These are phyloP conservation scores for Osmerus eperlanus DNA, from an alignment of 2,113 vertebrate species.

Conservation along the genomic window DNA sequence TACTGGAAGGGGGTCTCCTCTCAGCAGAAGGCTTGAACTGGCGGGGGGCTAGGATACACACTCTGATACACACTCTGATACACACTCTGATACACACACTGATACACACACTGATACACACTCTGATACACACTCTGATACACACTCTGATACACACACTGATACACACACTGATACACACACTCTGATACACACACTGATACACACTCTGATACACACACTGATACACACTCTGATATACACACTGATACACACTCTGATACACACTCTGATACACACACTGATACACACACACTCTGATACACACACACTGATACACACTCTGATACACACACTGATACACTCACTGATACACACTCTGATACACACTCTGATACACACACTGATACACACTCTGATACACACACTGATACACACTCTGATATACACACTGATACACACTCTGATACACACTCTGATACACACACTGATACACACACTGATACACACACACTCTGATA, in stretches of 20 bases:
- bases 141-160: slow-evolving; percentile 1
- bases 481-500: slow-evolving; percentile 5
- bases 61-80: slow-evolving; percentile 13
- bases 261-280: neutral
- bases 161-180: neutral
- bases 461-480: slow-evolving; percentile 15
- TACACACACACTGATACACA: slow-evolving; percentile 12
- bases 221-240: slow-evolving; percentile 17
- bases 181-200: slow-evolving; percentile 11
- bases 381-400: neutral
- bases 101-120: slow-evolving; percentile 18
- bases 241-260: slow-evolving; percentile 6
- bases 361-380: slow-evolving; percentile 19
- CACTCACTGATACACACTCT: slow-evolving; percentile 22
- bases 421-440: neutral
- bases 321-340: slow-evolving; percentile 8
- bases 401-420: neutral
- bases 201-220: slow-evolving; percentile 27
- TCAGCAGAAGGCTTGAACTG: slow-evolving; percentile 93
- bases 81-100: slow-evolving; percentile 30
- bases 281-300: neutral
- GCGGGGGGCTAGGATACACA: slow-evolving; percentile 26
- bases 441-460: slow-evolving; percentile 5
- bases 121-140: slow-evolving; percentile 12
- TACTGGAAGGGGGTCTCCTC: slow-evolving; percentile 99